These are phyloP conservation scores for Corvus cornix DNA, from an alignment of 2,113 vertebrate species.

Conservation along the genomic window DNA sequence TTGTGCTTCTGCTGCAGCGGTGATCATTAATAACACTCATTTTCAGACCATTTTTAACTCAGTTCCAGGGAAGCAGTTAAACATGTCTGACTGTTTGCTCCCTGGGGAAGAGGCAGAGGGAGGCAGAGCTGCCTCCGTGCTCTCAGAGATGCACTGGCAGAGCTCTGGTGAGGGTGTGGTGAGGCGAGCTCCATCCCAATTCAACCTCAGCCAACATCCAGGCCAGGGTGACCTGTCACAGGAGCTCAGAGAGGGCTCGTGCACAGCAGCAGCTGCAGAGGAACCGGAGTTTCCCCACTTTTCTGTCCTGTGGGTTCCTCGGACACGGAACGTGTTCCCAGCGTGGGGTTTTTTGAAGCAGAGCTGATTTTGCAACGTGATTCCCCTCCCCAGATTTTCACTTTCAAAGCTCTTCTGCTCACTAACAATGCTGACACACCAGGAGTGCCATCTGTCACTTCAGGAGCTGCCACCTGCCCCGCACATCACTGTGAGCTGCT, in stretches of 20 bases:
- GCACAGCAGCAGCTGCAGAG: neutral
- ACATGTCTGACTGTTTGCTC: neutral
- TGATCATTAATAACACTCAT: neutral
- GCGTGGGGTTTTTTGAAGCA: neutral
- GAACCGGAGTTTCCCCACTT: neutral
- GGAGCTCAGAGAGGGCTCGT: neutral
- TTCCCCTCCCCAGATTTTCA: neutral
- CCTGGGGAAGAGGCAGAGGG: neutral
- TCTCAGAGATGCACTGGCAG: neutral
- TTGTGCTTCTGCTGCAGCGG: neutral
- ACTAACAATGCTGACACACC: neutral
- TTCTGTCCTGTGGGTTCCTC: neutral
- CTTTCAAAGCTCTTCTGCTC: neutral
- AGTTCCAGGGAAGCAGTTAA: neutral
- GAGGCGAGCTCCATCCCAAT: neutral
- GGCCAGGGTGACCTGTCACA: neutral
- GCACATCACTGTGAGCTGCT: neutral
- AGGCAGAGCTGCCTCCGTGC: neutral
- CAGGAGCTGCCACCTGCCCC: neutral
- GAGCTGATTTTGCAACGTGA: neutral
- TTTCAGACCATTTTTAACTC: neutral
- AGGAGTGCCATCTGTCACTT: neutral
- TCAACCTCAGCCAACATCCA: neutral
- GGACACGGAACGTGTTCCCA: rapidly evolving
- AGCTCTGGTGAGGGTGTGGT: neutral